Conservation (phyloP, 1,140 invertebrate species). For the Eulimnadia texana region DNA sequence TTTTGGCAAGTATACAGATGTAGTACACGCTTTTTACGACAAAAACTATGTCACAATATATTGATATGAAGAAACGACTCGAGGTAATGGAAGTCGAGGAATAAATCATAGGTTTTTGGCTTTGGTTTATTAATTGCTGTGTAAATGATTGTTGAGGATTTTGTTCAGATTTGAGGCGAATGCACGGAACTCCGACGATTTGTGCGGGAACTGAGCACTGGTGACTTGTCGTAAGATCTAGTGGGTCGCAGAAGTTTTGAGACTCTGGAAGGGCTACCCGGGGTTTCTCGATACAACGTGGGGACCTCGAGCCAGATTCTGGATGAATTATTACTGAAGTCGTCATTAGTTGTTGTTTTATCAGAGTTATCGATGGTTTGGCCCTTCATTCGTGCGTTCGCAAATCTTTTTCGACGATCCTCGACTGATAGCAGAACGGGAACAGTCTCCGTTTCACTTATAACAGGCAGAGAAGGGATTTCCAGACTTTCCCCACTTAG, state of each 20-base stretch:
- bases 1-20: too few species aligned
- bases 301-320: background rate
- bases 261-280: background rate
- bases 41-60: too few species aligned
- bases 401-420: constrained; percentile 11
- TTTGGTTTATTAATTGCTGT: too few species aligned
- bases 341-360: background rate
- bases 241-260: background rate
- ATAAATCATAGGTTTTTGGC: too few species aligned
- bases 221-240: background rate
- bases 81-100: too few species aligned
- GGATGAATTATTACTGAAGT: background rate
- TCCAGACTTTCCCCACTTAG: constrained; percentile 22
- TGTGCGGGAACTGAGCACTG: background rate
- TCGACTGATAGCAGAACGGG: background rate
- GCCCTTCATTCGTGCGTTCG: constrained; percentile 13
- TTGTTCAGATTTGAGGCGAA: background rate
- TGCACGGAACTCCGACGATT: background rate
- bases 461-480: background rate
- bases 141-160: background rate
- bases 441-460: background rate
- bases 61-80: too few species aligned
- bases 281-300: background rate
- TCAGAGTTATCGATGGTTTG: constrained; percentile 11
- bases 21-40: too few species aligned